Base-by-base conservation (phyloP, 2,888 invertebrate species). In the Apeira syringaria region DNA sequence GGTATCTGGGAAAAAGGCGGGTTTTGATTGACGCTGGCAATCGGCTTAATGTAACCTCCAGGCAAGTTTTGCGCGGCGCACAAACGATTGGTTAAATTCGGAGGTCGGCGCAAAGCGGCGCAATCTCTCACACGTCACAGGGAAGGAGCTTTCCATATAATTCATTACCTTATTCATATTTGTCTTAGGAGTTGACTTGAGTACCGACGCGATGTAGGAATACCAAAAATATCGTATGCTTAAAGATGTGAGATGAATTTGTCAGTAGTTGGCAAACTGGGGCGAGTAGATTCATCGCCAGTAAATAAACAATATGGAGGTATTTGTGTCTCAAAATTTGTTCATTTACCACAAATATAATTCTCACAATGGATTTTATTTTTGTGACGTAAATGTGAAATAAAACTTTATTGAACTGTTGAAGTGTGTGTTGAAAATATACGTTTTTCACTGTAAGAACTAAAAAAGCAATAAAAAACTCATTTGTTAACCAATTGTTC, bases 131-230 rank as follows among this genome's bases (percentile, higher is more conserved):
- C 80, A 79, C 82, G 88, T 86, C 88, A 86, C 80, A 68, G 64
- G 68, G 75, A 74, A 82, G 80, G 74, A 83, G 86, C 81, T 83
- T 82, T 80, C 74, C 83, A 79, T 81, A 88, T 87, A 85, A 87
- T 85, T 87, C 81, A 88, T 89, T 87, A 84, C 75, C 76, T 77
- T 81, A 84, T 85, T 86, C 86, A 83, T 87, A 86, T 89, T 87
- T 87, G 85, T 88, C 88, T 89, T 84, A 80, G 68, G 68, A 81
- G 73, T 73, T 77, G 78, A 81, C 73, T 77, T 70, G 65, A 63
- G 67, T 53, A 66, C 50, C 49, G 34, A 38, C 56, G 55, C 59
- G 57, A 61, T 54, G 51, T 59, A 64, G 54, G 58, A 61, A 63
- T 58, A 50, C 39, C 51, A 53, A 53, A 63, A 62, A 61, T 53